phyloP scores from a whole-genome alignment of 2,888 invertebrate genomes.

The Crematogaster levior region DNA sequence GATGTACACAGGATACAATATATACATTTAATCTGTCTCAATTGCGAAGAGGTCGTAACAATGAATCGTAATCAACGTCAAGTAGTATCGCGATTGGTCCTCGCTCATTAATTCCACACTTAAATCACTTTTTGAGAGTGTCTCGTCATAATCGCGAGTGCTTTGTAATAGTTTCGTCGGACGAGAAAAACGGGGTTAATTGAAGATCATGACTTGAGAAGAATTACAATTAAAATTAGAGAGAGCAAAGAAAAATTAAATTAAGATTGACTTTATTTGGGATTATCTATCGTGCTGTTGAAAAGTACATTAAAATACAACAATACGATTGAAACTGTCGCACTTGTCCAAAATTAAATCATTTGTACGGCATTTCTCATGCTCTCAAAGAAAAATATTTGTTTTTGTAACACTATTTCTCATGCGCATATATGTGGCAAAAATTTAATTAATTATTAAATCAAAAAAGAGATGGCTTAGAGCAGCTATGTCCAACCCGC shows the following conservation, averaged over 20 bases:
- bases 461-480: no score
- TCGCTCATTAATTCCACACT: constrained; percentile 66
- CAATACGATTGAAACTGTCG: no score
- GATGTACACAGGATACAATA: constrained; percentile 15
- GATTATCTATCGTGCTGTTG: background rate
- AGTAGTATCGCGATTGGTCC: constrained; percentile 68
- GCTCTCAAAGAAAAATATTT: no score
- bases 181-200: constrained; percentile 22
- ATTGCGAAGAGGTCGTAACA: constrained; percentile 58
- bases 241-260: no score
- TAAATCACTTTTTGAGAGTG: constrained; percentile 57
- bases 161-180: constrained; percentile 59
- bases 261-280: background rate
- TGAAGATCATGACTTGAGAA: constrained; percentile 7
- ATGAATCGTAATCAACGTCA: constrained; percentile 70
- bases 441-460: no score
- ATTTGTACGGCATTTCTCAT: no score
- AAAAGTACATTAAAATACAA: background rate
- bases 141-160: constrained; percentile 55
- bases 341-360: no score
- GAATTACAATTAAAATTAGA: no score
- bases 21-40: constrained; percentile 33
- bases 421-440: no score
- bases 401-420: no score
- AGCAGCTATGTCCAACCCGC: no score